A percentile compares a stretch with the other conserved stretches of the same genome.
These are phyloP conservation scores for Chrysochloris asiatica DNA, from an alignment of 2,113 vertebrate species.

Conservation along the genomic window DNA sequence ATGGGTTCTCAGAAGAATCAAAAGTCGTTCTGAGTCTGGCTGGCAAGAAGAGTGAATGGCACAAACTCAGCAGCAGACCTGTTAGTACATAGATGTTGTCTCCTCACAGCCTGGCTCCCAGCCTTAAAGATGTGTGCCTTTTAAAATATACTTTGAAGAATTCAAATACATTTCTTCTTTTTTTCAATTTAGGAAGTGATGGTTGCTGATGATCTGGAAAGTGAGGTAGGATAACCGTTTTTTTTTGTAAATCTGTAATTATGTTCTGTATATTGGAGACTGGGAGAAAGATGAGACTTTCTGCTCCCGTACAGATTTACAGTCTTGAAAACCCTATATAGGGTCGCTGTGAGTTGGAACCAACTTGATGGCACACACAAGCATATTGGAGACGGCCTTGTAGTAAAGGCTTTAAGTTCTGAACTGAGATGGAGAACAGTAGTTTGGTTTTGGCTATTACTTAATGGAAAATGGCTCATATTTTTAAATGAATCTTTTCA, in stretches of 20 bases:
- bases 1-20: not conserved
- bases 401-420: not conserved
- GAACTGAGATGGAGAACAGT: not conserved
- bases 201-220: slow-evolving; percentile 90
- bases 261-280: slow-evolving; percentile 13
- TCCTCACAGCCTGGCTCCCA: not conserved
- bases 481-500: slow-evolving; percentile 30
- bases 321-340: too few species aligned
- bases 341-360: too few species aligned
- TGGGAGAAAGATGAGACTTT: too few species aligned
- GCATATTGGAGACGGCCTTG: too few species aligned
- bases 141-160: slow-evolving; percentile 16
- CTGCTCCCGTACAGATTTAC: too few species aligned
- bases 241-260: not conserved
- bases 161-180: slow-evolving; percentile 72
- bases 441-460: slow-evolving; percentile 15
- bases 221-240: slow-evolving; percentile 87
- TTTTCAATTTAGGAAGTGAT: slow-evolving; percentile 89
- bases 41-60: not conserved
- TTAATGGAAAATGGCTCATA: not conserved
- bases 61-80: not conserved
- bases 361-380: too few species aligned
- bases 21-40: not conserved
- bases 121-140: not conserved
- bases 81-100: not conserved